Percentiles rank a stretch among this genome's conserved stretches.
Evolutionary conservation across 2,113 vertebrate species (phyloP).

Genomic region (Petromus typicus): DNA sequence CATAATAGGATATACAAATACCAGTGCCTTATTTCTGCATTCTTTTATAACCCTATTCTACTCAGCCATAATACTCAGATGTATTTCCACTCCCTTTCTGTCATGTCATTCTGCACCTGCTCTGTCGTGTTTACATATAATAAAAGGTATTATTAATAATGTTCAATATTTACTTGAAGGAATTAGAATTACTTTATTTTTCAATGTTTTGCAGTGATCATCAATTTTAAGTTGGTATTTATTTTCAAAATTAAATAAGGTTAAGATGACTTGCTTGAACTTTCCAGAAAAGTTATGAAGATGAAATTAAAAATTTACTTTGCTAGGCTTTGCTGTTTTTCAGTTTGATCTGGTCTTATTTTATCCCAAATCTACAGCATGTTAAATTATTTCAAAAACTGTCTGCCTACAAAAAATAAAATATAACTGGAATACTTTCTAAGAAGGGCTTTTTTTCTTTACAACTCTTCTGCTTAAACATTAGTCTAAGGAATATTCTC

Average conservation of each 20-base stretch:
- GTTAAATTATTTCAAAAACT: background rate
- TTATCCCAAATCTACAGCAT: background rate
- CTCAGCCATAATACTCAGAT: background rate
- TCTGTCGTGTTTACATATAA: background rate
- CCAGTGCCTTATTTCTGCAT: background rate
- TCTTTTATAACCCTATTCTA: background rate
- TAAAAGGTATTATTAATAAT: background rate
- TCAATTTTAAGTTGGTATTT: background rate
- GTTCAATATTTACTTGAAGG: background rate
- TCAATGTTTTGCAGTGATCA: background rate
- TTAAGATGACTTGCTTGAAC: slow-evolving; percentile 1
- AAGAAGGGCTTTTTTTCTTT: background rate
- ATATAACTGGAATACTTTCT: background rate
- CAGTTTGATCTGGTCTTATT: slow-evolving; percentile 33
- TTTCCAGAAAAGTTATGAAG: slow-evolving; percentile 7
- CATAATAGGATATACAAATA: background rate
- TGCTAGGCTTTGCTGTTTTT: background rate
- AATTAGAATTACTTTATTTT: slow-evolving; percentile 15
- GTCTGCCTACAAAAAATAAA: background rate
- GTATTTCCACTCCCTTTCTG: background rate
- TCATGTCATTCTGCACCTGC: background rate
- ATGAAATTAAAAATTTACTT: background rate
- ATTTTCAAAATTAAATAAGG: slow-evolving; percentile 4
- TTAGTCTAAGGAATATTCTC: background rate
- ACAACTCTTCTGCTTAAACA: background rate